Evolutionary conservation across 2,113 vertebrate genomes (phyloP), one percentile per base, ranked within the genome.

Genomic region (Smithornis capensis): DNA sequence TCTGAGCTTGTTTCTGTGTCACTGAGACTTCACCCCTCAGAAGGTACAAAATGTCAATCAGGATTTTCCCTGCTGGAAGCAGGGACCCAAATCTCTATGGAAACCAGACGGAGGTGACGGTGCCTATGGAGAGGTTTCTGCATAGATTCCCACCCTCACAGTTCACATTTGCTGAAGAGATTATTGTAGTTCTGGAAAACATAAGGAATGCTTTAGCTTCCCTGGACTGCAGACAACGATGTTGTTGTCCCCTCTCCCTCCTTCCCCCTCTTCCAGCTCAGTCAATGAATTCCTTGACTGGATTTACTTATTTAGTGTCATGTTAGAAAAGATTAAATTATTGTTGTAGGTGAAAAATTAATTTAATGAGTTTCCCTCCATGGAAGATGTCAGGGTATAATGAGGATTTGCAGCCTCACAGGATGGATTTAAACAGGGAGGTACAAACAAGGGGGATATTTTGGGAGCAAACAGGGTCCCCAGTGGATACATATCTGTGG

Each of bases 21-120:
- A 44, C 65, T 89, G 86, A 92, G 91, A 88, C 62, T 94, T 70
- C 95, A 90, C 95, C 82, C 76, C 65, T 67, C 21, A 25, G 70
- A 64, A 89, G 44, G 87, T 82, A 89, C 25, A 82, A 92, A 73
- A 33, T 85, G 95, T 88, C 96, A 92, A 35, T 97, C 94, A 90
- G 62, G 88, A 89, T 93, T 93, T 94, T 87, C n/a, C 4, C 71
- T 88, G 74, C 87, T 89, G 84, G 91, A 86, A 86, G 69, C 86
- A 89, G 76, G 90, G 69, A 67, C 49, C 21, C 73, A 76, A 62
- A 67, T 97, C 89, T 97, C 96, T 93, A 97, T 97, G 96, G 97
- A 96, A 97, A 97, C 96, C 19, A 93, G 90, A 97, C 78, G 1
- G 71, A 95, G 90, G 92, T 96, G 92, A 84, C 6, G 2, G 79